Percentiles rank a stretch among this genome's conserved stretches.
Evolutionary conservation across 2,797 vertebrate species (phyloP).

Genomic region (Halcyon chelicuti): DNA sequence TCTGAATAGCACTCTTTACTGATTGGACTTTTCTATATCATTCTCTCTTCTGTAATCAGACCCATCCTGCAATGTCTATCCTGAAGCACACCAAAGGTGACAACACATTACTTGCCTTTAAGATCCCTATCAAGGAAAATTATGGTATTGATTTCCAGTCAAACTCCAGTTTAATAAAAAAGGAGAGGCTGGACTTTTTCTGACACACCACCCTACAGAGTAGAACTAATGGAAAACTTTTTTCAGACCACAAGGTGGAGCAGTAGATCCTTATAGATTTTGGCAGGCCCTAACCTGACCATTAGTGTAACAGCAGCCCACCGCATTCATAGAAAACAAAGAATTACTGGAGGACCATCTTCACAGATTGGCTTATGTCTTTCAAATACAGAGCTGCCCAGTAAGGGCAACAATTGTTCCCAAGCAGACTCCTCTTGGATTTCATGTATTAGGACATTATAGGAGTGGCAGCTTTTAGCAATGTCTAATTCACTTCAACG

Average conservation of each 20-base stretch:
- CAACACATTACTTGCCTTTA: background rate
- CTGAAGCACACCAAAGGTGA: background rate
- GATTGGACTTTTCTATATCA: background rate
- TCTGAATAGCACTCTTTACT: background rate
- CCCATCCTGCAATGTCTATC: background rate
- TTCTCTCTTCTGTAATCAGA: background rate
- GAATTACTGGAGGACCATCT: background rate
- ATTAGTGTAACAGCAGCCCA: background rate
- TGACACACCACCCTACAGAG: background rate
- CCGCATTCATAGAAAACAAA: background rate
- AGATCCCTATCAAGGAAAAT: fast-evolving
- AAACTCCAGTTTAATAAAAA: background rate
- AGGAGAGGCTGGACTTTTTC: background rate
- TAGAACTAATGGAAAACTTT: background rate
- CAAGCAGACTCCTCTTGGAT: background rate
- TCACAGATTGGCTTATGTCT: background rate
- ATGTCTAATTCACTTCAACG: background rate
- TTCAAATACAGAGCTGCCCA: background rate
- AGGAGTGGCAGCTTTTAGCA: background rate
- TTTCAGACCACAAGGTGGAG: conserved; percentile 71
- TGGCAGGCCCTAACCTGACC: background rate
- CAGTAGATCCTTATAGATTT: conserved; percentile 40
- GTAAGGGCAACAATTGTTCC: background rate
- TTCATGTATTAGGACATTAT: background rate
- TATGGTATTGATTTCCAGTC: background rate